Evolutionary conservation across 2,888 invertebrate species (phyloP).

Genomic region (Chloromyia formosa): DNA sequence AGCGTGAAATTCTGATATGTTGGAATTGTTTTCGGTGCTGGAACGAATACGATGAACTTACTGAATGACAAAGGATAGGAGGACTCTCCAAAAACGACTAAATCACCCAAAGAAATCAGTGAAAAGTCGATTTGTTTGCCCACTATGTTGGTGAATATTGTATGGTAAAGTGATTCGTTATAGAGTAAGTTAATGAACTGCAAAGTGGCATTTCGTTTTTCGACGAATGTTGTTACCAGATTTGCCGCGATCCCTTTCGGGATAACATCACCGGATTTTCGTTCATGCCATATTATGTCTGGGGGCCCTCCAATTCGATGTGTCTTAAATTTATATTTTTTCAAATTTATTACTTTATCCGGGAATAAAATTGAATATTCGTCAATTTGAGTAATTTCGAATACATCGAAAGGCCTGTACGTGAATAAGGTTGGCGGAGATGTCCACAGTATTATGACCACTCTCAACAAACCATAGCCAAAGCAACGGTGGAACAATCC

Average conservation of each 20-base stretch:
- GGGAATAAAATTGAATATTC: neutral
- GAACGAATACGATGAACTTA: neutral
- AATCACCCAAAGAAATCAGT: neutral
- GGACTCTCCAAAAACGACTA: neutral
- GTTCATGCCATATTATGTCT: neutral
- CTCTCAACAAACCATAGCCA: too few species aligned
- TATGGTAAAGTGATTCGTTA: neutral
- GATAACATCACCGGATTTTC: too few species aligned
- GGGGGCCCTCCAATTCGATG: neutral
- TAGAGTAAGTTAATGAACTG: neutral
- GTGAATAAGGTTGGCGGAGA: too few species aligned
- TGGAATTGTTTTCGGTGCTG: too few species aligned
- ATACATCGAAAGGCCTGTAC: neutral
- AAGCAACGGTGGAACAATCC: too few species aligned
- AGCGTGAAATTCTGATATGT: too few species aligned
- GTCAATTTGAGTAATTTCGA: neutral
- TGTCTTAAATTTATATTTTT: neutral
- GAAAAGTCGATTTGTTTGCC: neutral
- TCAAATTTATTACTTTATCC: neutral
- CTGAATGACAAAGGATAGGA: neutral
- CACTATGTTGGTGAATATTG: neutral
- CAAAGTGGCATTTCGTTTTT: neutral
- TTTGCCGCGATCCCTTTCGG: neutral
- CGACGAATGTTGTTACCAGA: too few species aligned
- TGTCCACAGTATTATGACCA: too few species aligned